phyloP scores from a whole-genome alignment of 2,888 invertebrate genomes.

The Drosophila kuntzei region DNA sequence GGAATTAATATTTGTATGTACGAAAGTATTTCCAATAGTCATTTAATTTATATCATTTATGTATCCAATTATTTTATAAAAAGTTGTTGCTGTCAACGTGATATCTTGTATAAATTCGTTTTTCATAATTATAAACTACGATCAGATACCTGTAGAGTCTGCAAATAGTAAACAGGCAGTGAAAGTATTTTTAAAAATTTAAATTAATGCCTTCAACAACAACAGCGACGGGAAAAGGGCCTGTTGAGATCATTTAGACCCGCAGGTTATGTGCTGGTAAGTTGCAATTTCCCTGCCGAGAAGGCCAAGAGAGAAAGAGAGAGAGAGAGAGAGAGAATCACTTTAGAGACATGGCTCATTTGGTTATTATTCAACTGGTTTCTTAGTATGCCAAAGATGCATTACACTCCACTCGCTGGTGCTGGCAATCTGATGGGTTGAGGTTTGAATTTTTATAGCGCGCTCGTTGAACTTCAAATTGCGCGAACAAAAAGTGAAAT shows the following conservation, averaged over 20 bases:
- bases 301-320: not conserved
- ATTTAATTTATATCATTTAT: conserved; percentile 4
- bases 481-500: conserved; percentile 73
- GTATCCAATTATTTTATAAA: conserved; percentile 31
- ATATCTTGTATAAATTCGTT: conserved; percentile 35
- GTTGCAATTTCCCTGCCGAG: conserved; percentile 73
- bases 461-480: conserved; percentile 76
- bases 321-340: conserved; percentile 4
- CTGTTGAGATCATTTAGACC: conserved; percentile 48
- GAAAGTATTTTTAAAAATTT: conserved; percentile 70
- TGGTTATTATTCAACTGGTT: conserved; percentile 77
- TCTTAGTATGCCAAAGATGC: conserved; percentile 67
- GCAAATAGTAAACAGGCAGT: conserved; percentile 59
- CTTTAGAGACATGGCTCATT: conserved; percentile 56
- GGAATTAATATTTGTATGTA: not conserved
- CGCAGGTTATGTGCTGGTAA: conserved; percentile 71
- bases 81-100: conserved; percentile 18
- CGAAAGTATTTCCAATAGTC: not conserved
- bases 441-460: conserved; percentile 46
- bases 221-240: conserved; percentile 41
- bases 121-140: conserved; percentile 63
- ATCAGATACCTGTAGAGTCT: conserved; percentile 30
- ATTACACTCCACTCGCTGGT: conserved; percentile 35
- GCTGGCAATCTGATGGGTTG: conserved; percentile 16
- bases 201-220: conserved; percentile 57